Evolutionary conservation across 2,113 vertebrate species (phyloP), one percentile per base, ranked within the genome.

Genomic region (Oxygymnocypris stewartii): DNA sequence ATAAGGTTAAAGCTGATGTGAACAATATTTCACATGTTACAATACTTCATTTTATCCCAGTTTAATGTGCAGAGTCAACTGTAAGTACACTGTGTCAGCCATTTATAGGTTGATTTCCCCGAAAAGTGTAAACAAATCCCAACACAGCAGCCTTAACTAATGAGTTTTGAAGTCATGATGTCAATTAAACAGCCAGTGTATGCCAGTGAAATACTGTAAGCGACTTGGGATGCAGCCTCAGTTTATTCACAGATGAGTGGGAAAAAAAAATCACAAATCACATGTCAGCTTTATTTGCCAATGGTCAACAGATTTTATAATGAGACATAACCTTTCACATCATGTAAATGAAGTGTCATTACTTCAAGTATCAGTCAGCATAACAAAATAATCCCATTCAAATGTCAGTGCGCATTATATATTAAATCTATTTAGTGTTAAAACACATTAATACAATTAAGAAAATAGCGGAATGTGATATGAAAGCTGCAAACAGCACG

Each of bases 111-210:
- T 75, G 73, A 75, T 75, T 75, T 75, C 35, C 35, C 35, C 4
- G 12, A 75, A 75, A 75, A 76, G 12, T 76, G n/a, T 47, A 76
- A 76, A 76, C 73, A 76, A 16, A 76, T 76, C 42, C 73, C 42
- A 47, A 76, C 73, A 47, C 40, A 25, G 23, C 73, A 47, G 47
- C 73, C 12, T 47, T 13, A 76, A 76, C 11, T 47, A 76, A 47
- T 47, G 6, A 25, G 5, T 47, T 76, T 75, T 75, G 23, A 75
- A 76, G 73, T 25, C 6, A 25, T 47, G 6, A 14, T 75, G 73
- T 47, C 42, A 47, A 47, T 28, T 28, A 14, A 76, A 76, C 42
- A 47, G 42, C 42, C n/a, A n/a, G n/a, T 47, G 73, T 47, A 25
- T n/a, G 12, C n/a, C 18, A 73, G 69, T 23, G 31, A 71, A 71